Conservation (phyloP, 1,140 invertebrate genomes). For the Drosophila littoralis region DNA sequence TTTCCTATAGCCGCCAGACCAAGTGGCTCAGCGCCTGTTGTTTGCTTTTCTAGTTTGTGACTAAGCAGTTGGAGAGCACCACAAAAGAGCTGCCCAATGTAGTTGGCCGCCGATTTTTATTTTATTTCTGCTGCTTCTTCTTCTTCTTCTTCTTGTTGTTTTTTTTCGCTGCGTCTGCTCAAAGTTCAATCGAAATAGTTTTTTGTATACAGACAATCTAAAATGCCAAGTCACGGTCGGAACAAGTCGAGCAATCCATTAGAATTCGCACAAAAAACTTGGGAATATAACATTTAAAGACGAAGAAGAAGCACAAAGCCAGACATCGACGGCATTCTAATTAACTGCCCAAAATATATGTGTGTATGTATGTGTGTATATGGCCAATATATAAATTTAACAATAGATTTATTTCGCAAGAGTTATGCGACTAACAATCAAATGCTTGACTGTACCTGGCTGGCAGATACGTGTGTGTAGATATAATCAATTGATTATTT, state of each 20-base stretch:
- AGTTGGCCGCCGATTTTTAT: conserved; percentile 7
- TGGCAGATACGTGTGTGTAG: too few relatives aligned
- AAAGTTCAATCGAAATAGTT: conserved; percentile 33
- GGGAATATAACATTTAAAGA: conserved; percentile 25
- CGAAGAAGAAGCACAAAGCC: conserved; percentile 2
- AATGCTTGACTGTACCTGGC: too few relatives aligned
- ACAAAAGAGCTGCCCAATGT: conserved; percentile 25
- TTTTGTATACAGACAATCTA: conserved; percentile 9
- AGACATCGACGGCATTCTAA: conserved; percentile 50
- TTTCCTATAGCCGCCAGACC: conserved; percentile 62
- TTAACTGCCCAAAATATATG: conserved; percentile 23
- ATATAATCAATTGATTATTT: too few relatives aligned
- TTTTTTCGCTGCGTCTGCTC: conserved; percentile 29
- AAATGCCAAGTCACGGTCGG: conserved; percentile 65
- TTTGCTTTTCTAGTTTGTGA: conserved; percentile 50
- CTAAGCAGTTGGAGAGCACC: conserved; percentile 27
- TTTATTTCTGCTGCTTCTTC: too few relatives aligned
- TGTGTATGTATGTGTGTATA: conserved; percentile 12
- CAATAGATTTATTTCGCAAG: not conserved
- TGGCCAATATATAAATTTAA: conserved; percentile 4
- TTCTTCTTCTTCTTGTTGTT: not conserved
- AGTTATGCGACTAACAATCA: too few relatives aligned
- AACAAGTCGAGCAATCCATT: conserved; percentile 29
- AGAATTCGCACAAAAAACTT: conserved; percentile 59
- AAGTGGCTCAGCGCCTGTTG: conserved; percentile 64